Conservation (phyloP, 2,797 vertebrate genomes). For the Danionella dracula region DNA sequence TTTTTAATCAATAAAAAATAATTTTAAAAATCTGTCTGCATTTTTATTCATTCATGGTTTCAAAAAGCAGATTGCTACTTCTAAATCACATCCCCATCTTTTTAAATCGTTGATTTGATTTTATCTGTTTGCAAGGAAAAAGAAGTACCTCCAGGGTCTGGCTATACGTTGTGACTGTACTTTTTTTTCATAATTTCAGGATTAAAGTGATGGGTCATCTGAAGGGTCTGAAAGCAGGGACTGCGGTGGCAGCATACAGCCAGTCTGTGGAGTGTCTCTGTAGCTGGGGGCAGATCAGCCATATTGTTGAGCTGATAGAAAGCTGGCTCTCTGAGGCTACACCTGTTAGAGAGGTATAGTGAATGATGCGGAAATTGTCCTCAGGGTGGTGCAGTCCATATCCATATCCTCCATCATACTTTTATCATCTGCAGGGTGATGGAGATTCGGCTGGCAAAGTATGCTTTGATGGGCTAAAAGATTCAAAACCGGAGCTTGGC, state of each 20-base stretch:
- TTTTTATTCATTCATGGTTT: too few relatives aligned
- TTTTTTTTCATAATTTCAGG: conserved; percentile 67
- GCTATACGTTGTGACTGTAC: conserved; percentile 13
- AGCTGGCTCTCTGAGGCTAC: conserved; percentile 76
- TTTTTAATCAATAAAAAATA: neutral
- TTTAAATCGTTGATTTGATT: conserved; percentile 12
- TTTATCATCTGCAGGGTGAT: conserved; percentile 55
- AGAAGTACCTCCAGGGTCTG: conserved; percentile 3
- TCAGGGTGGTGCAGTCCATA: neutral
- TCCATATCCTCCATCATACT: neutral
- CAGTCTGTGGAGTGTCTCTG: conserved; percentile 86
- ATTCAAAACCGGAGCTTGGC: conserved; percentile 80
- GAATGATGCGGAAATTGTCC: neutral
- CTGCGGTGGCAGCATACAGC: conserved; percentile 64
- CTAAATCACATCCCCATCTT: neutral
- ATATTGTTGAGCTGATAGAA: conserved; percentile 75
- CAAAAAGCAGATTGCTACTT: conserved; percentile 6
- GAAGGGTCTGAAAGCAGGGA: conserved; percentile 68
- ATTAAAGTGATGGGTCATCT: conserved; percentile 82
- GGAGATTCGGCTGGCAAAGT: conserved; percentile 52
- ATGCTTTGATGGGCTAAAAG: conserved; percentile 63
- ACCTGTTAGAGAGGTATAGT: conserved; percentile 63
- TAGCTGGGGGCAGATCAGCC: conserved; percentile 80
- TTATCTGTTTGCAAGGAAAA: conserved; percentile 4
- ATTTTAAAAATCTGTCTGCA: neutral